A percentile compares a stretch with the other conserved stretches of the same genome.
Evolutionary conservation across 2,113 vertebrate genomes (phyloP).

Genomic region (Globicephala melas): DNA sequence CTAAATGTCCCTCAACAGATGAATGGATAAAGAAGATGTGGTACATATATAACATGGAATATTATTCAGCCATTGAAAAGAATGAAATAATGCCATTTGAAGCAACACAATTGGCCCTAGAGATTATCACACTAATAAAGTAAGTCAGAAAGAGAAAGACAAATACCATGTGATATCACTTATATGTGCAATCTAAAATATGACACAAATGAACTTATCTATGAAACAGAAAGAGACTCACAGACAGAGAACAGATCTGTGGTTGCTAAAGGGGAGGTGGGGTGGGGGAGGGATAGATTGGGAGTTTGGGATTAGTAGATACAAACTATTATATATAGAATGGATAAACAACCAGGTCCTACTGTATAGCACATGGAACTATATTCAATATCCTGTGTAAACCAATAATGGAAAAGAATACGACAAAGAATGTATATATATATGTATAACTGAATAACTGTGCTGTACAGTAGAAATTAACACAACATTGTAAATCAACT

Average conservation of each 20-base stretch:
- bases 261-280: background rate
- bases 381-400: background rate
- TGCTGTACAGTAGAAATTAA: background rate
- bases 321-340: background rate
- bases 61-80: background rate
- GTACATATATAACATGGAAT: background rate
- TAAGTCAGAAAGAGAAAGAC: background rate
- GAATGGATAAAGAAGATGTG: background rate
- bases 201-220: background rate
- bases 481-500: background rate
- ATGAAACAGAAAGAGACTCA: background rate
- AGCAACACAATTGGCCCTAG: background rate
- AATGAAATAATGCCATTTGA: background rate
- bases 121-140: background rate
- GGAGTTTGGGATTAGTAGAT: background rate
- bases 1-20: background rate
- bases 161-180: background rate
- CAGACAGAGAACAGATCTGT: background rate
- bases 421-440: background rate
- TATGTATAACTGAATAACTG: background rate
- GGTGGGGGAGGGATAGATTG: background rate
- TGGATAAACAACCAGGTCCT: background rate
- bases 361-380: background rate
- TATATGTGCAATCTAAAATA: background rate
- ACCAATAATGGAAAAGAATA: background rate